Conservation (phyloP, 2,797 vertebrate genomes). For the Lacerta agilis region DNA sequence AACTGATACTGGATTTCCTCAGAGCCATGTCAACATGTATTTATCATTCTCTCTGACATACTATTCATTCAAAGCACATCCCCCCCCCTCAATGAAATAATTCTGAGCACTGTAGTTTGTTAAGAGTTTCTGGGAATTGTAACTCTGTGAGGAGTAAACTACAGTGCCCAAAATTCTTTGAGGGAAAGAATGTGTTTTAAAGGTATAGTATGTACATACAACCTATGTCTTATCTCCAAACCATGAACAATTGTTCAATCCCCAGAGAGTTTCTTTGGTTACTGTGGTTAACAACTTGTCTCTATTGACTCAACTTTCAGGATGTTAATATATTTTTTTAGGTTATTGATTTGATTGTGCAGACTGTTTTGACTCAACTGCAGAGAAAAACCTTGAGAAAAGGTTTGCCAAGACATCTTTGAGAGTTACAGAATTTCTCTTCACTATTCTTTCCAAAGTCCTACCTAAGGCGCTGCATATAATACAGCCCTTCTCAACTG, state of each 20-base stretch:
- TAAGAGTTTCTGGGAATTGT: too few relatives aligned
- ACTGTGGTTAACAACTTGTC: not conserved
- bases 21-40: not conserved
- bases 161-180: too few relatives aligned
- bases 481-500: not conserved
- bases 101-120: too few relatives aligned
- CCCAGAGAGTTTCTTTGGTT: not conserved
- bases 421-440: not conserved
- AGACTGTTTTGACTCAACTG: not conserved
- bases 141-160: too few relatives aligned
- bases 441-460: too few relatives aligned
- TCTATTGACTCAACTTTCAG: not conserved
- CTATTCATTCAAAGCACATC: too few relatives aligned
- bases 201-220: too few relatives aligned
- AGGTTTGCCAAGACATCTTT: not conserved
- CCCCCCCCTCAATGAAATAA: too few relatives aligned
- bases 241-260: not conserved
- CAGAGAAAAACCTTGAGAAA: not conserved
- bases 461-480: not conserved
- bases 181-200: too few relatives aligned
- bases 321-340: not conserved
- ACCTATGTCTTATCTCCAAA: not conserved
- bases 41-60: not conserved
- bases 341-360: not conserved
- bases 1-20: not conserved